Conservation (phyloP, 2,888 invertebrate species). For the Caenorhabditis sp. region DNA sequence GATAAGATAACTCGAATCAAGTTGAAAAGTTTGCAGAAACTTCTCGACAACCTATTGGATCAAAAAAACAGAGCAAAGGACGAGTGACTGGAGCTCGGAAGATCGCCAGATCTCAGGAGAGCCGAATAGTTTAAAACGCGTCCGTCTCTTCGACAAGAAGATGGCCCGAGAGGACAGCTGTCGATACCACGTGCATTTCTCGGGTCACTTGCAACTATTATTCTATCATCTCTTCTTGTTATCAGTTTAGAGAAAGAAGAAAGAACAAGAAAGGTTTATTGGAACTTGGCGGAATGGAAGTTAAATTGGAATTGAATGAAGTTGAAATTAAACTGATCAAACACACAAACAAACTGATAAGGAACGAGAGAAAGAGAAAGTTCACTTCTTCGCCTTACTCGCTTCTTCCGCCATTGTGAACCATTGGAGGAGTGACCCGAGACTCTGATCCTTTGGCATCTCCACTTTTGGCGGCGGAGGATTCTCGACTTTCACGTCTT, state of each 20-base stretch:
- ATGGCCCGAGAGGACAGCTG: conserved; percentile 38
- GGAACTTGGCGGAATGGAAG: not conserved
- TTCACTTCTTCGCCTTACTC: conserved; percentile 1
- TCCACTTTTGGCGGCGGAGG: too few species aligned
- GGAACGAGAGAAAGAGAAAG: not conserved
- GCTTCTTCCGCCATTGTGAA: conserved; percentile 48
- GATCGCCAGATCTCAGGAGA: conserved; percentile 6
- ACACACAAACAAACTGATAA: not conserved
- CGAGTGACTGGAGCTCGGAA: not conserved
- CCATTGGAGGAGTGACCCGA: conserved; percentile 52
- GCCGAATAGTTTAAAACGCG: conserved; percentile 43
- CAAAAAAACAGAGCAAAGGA: conserved; percentile 26
- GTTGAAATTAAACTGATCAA: not conserved
- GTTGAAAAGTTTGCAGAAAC: conserved; percentile 1
- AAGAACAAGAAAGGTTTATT: conserved; percentile 32
- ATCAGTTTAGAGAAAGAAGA: conserved; percentile 8
- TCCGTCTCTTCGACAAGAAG: conserved; percentile 11
- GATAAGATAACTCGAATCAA: not conserved
- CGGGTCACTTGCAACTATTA: conserved; percentile 42
- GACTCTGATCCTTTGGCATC: conserved; percentile 42
- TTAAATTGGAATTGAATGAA: conserved; percentile 6
- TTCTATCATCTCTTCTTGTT: too few species aligned
- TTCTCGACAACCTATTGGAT: not conserved
- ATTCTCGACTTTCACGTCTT: too few species aligned
- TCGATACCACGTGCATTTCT: conserved; percentile 51